Evolutionary conservation across 2,797 vertebrate genomes (phyloP), one percentile per base, ranked within the genome.

Genomic region (Rhinoraja longicauda): DNA sequence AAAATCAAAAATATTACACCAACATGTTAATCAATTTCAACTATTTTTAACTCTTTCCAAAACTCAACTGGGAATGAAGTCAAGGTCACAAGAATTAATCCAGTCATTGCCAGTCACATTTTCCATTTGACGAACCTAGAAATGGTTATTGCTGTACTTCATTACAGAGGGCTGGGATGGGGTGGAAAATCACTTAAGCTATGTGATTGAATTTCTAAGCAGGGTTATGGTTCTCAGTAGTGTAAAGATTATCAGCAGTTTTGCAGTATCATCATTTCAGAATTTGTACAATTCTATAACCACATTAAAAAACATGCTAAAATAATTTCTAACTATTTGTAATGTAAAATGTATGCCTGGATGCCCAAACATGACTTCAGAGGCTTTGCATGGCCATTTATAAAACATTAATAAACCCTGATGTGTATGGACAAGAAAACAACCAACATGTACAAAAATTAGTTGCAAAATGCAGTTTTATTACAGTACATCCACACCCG

Each of bases 401-500:
- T 17, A n/a, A 32, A 88, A 67, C 1, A 32, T 1, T 17, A 59
- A 84, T 59, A 59, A 57, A 84, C 59, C 57, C 26, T n/a, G 19
- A 72, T 5, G 21, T 24, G 57, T 17, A 3, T 17, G 82, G 4
- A 7, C 21, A 13, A 29, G 67, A 67, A 57, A 57, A 84, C 24
- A 59, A 13, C 13, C 45, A 73, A 75, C 7, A 36, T 70, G n/a
- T 53, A 75, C 12, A 91, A 75, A 45, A 53, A 53, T 21, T 73
- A 21, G 39, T 53, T 92, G 67, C 90, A 92, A 92, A 75, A 75
- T 73, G 67, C 36, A 73, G 26, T 57, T 92, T 73, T 75, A 92
- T 72, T 72, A 92, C 90, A 73, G 36, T 29, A 92, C 70, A 92
- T 45, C 90, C 90, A 92, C 72, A 53, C 36, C 67, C 57, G 90